Conservation (phyloP, 2,113 vertebrate genomes). For the Rafetus swinhoei region DNA sequence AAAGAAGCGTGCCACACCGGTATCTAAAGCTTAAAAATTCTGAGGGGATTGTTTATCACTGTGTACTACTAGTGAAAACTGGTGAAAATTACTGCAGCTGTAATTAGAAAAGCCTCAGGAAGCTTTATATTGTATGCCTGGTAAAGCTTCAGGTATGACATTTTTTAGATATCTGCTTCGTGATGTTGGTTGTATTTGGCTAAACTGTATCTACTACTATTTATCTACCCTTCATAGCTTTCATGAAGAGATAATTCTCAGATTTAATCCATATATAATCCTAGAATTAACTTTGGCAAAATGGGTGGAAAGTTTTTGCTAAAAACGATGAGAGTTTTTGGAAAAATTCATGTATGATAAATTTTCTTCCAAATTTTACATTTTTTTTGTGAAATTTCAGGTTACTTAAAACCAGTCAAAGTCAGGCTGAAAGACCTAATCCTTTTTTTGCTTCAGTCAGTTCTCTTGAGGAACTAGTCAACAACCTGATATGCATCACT, state of each 20-base stretch:
- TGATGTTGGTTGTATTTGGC: background rate
- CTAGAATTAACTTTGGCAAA: background rate
- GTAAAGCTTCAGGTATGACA: constrained; percentile 10
- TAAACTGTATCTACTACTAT: background rate
- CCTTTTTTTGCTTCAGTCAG: background rate
- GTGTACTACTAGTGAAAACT: background rate
- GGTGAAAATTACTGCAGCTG: background rate
- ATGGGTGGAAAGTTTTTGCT: background rate
- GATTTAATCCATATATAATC: rapidly evolving
- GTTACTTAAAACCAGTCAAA: constrained; percentile 3
- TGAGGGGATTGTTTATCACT: constrained; percentile 38
- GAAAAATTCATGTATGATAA: background rate
- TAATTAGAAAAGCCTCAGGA: constrained; percentile 29
- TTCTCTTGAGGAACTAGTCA: constrained; percentile 4
- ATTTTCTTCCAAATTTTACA: background rate
- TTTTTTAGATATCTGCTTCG: constrained; percentile 8
- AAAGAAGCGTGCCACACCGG: background rate
- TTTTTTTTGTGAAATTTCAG: background rate
- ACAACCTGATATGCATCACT: background rate
- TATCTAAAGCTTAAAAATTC: constrained; percentile 1
- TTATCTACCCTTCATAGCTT: background rate
- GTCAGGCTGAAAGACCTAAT: background rate
- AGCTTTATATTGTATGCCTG: background rate
- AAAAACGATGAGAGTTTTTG: rapidly evolving
- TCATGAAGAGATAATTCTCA: background rate